Evolutionary conservation across 2,888 invertebrate species (phyloP).

Genomic region (Cerceris ruficornis): DNA sequence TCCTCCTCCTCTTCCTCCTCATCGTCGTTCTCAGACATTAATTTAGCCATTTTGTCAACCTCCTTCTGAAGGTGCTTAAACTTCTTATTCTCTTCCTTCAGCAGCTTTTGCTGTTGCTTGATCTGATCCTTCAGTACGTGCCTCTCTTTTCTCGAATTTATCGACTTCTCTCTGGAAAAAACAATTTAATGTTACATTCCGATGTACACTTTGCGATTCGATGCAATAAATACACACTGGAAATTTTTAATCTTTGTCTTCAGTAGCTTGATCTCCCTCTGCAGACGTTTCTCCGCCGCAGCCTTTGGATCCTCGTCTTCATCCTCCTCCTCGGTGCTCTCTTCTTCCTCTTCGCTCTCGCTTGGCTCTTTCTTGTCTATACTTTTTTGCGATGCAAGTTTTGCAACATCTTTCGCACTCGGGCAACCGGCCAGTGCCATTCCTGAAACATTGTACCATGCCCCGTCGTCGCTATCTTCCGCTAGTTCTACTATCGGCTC

Average conservation of each 20-base stretch:
- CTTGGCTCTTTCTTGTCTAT: conserved; percentile 74
- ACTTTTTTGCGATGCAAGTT: conserved; percentile 79
- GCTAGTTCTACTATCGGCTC: conserved; percentile 75
- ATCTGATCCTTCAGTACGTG: conserved; percentile 90
- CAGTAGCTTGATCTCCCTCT: conserved; percentile 88
- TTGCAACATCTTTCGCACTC: conserved; percentile 80
- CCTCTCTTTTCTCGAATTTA: conserved; percentile 90
- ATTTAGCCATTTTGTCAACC: conserved; percentile 94
- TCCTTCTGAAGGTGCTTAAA: conserved; percentile 93
- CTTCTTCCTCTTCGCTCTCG: conserved; percentile 81
- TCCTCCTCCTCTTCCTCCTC: conserved; percentile 87
- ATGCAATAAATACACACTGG: conserved; percentile 71
- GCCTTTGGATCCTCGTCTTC: conserved; percentile 87
- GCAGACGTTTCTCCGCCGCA: conserved; percentile 84
- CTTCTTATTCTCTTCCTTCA: conserved; percentile 91
- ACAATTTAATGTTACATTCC: neutral
- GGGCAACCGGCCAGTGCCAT: conserved; percentile 81
- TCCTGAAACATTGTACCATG: conserved; percentile 79
- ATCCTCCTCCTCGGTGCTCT: conserved; percentile 84
- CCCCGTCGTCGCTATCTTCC: conserved; percentile 73
- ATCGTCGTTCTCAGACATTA: conserved; percentile 91
- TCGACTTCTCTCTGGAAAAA: conserved; percentile 84
- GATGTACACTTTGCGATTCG: neutral
- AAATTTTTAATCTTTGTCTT: conserved; percentile 82
- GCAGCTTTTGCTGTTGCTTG: conserved; percentile 90